These are phyloP conservation scores for Austrolebias charrua DNA, from an alignment of 2,797 vertebrate species.

Conservation along the genomic window DNA sequence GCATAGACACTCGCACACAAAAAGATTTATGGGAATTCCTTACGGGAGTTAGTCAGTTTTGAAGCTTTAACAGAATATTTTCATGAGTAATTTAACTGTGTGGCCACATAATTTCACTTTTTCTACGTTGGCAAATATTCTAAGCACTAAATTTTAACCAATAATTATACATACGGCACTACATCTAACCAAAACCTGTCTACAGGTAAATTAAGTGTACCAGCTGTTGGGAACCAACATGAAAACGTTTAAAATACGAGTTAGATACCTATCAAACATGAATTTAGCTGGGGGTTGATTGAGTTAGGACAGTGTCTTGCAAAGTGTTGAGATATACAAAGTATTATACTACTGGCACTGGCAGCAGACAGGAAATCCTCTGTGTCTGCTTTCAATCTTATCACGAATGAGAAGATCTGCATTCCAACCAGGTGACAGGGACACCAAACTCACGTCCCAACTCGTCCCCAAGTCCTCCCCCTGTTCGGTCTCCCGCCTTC, in stretches of 20 bases:
- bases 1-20: neutral
- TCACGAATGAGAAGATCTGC: constrained; percentile 63
- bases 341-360: constrained; percentile 20
- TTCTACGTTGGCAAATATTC: neutral
- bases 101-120: constrained; percentile 9
- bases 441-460: constrained; percentile 65
- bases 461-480: constrained; percentile 55
- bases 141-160: neutral
- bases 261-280: constrained; percentile 1
- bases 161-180: neutral
- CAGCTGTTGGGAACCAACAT: neutral
- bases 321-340: constrained; percentile 18
- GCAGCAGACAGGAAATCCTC: constrained; percentile 68
- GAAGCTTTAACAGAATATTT: constrained; percentile 6
- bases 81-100: constrained; percentile 2
- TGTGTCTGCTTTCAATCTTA: constrained; percentile 70
- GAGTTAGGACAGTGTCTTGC: constrained; percentile 24
- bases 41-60: neutral
- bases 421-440: constrained; percentile 78
- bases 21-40: constrained; percentile 23
- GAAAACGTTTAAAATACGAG: neutral
- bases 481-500: constrained; percentile 29
- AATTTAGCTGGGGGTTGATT: constrained; percentile 8
- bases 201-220: neutral
- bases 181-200: neutral